Evolutionary conservation across 2,888 invertebrate species (phyloP).

Genomic region (Troides helena): DNA sequence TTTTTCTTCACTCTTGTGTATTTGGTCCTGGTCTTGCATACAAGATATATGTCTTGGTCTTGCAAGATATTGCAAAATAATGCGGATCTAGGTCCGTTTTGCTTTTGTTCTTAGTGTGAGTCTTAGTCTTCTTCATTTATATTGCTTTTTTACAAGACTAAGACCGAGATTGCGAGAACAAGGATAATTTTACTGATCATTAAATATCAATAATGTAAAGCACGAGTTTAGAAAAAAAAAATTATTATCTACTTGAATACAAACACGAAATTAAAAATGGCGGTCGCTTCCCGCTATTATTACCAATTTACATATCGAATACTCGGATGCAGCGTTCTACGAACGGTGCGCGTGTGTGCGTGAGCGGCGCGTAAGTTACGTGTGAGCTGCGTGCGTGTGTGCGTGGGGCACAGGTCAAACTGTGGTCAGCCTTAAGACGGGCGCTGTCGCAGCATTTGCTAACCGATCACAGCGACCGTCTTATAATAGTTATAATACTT

Average conservation of each 20-base stretch:
- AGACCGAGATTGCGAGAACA: too few relatives aligned
- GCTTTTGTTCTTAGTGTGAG: too few relatives aligned
- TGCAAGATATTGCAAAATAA: too few relatives aligned
- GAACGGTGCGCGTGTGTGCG: slow-evolving; percentile 20
- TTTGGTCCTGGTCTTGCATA: too few relatives aligned
- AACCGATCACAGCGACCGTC: too few relatives aligned
- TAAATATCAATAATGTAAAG: background rate
- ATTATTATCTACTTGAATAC: background rate
- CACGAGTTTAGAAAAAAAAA: slow-evolving; percentile 6
- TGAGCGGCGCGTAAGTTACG: background rate
- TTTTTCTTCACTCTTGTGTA: too few relatives aligned
- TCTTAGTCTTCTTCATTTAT: too few relatives aligned
- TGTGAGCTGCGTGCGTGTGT: slow-evolving; percentile 33
- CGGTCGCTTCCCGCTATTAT: slow-evolving; percentile 22
- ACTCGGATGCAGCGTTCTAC: slow-evolving; percentile 20
- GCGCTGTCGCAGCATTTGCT: slow-evolving; percentile 31
- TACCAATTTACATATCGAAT: slow-evolving; percentile 28
- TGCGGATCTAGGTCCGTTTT: too few relatives aligned
- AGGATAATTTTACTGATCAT: too few relatives aligned
- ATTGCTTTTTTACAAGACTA: too few relatives aligned
- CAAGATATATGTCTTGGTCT: too few relatives aligned
- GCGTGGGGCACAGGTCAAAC: slow-evolving; percentile 48
- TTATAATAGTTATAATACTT: too few relatives aligned
- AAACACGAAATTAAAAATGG: slow-evolving; percentile 20
- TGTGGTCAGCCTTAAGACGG: slow-evolving; percentile 40